Percentiles rank a stretch among this genome's conserved stretches.
phyloP scores from a whole-genome alignment of 1,140 invertebrate genomes.

The Neodiprion fabricii region DNA sequence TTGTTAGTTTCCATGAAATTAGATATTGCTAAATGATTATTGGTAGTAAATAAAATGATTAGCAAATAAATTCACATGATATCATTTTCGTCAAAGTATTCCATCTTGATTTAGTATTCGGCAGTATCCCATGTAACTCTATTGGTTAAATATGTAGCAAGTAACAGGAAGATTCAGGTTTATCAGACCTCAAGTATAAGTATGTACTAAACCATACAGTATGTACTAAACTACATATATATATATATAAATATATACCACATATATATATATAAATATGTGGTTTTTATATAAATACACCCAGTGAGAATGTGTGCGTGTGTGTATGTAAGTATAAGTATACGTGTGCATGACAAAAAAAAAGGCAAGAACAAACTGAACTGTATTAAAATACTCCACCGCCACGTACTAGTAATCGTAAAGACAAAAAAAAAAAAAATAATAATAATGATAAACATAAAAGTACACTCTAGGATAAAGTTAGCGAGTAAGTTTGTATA shows the following conservation, averaged over 20 bases:
- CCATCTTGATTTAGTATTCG: neutral
- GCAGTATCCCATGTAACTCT: neutral
- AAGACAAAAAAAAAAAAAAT: conserved; percentile 28
- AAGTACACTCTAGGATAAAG: conserved; percentile 49
- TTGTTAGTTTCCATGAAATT: too few relatives aligned
- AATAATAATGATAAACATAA: conserved; percentile 30
- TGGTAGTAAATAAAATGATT: too few relatives aligned
- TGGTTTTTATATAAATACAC: conserved; percentile 38
- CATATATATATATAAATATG: conserved; percentile 43
- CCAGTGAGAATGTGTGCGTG: conserved; percentile 29
- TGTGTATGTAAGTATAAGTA: conserved; percentile 27
- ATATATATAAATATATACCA: conserved; percentile 42
- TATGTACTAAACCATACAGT: conserved; percentile 44
- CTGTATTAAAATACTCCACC: conserved; percentile 58
- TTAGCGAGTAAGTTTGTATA: conserved; percentile 60
- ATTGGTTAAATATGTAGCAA: neutral
- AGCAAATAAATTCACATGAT: too few relatives aligned
- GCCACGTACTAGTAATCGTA: conserved; percentile 56
- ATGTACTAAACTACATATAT: conserved; percentile 41
- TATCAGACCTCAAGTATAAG: conserved; percentile 57
- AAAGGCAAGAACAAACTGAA: conserved; percentile 37
- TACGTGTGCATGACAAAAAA: conserved; percentile 18
- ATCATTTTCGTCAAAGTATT: too few relatives aligned
- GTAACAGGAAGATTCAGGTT: conserved; percentile 53
- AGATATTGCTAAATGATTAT: too few relatives aligned